Evolutionary conservation across 2,113 vertebrate species (phyloP).

Genomic region (Talpa occidentalis): DNA sequence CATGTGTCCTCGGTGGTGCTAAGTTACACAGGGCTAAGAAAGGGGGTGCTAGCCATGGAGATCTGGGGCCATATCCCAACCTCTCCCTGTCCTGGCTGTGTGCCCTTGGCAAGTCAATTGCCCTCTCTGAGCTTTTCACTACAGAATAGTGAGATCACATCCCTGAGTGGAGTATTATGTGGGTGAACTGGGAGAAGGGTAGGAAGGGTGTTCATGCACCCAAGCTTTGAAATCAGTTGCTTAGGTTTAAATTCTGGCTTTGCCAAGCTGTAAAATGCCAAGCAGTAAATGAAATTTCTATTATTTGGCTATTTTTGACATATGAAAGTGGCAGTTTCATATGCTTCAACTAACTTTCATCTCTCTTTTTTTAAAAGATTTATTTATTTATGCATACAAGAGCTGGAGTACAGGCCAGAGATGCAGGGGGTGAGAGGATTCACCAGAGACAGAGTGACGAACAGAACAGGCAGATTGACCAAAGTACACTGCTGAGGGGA

Average conservation of each 20-base stretch:
- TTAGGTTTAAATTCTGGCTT: slow-evolving; percentile 21
- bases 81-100: not conserved
- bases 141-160: not conserved
- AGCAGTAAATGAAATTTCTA: not conserved
- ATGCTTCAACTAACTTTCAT: not conserved
- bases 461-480: too few relatives aligned
- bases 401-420: too few relatives aligned
- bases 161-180: not conserved
- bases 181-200: not conserved
- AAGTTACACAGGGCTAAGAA: not conserved
- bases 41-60: not conserved
- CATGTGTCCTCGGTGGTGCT: fast-evolving
- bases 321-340: not conserved
- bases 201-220: not conserved
- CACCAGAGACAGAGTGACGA: too few relatives aligned
- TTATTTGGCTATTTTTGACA: not conserved
- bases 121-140: not conserved
- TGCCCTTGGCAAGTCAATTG: not conserved
- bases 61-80: not conserved
- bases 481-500: too few relatives aligned
- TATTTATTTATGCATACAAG: too few relatives aligned
- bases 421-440: too few relatives aligned
- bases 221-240: not conserved
- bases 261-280: not conserved
- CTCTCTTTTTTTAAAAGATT: too few relatives aligned